phyloP scores from a whole-genome alignment of 2,113 vertebrate species.

The Ramphastos sulfuratus region DNA sequence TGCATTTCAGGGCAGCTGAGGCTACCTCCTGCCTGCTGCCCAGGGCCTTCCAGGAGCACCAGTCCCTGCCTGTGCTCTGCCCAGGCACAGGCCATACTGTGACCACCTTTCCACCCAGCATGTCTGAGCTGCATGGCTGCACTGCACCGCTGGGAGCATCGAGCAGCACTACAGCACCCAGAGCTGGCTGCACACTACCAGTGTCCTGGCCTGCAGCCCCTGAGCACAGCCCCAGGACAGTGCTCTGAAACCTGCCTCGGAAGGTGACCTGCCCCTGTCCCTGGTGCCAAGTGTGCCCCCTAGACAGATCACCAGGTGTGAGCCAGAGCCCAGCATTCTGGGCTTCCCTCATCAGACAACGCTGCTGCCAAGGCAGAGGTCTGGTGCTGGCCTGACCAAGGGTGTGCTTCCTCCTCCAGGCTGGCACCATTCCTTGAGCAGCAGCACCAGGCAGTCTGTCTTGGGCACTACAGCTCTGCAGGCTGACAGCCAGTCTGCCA shows the following conservation, averaged over 20 bases:
- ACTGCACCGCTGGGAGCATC: rapidly evolving
- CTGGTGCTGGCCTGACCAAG: rapidly evolving
- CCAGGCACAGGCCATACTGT: not conserved
- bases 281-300: rapidly evolving
- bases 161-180: rapidly evolving
- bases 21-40: not conserved
- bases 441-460: rapidly evolving
- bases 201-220: too few species aligned
- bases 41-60: not conserved
- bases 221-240: too few species aligned
- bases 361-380: rapidly evolving
- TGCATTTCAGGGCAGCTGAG: not conserved
- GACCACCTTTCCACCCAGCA: rapidly evolving
- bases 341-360: not conserved
- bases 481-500: not conserved
- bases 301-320: not conserved
- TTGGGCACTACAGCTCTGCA: not conserved
- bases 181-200: rapidly evolving
- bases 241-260: rapidly evolving
- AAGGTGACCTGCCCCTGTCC: not conserved
- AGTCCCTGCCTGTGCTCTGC: not conserved
- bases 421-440: not conserved
- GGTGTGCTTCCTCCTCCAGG: too few species aligned
- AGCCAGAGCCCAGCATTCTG: too few species aligned
- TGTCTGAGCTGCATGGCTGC: rapidly evolving